Evolutionary conservation across 2,113 vertebrate genomes (phyloP), one percentile per base, ranked within the genome.

Genomic region (Puffinus mauretanicus): DNA sequence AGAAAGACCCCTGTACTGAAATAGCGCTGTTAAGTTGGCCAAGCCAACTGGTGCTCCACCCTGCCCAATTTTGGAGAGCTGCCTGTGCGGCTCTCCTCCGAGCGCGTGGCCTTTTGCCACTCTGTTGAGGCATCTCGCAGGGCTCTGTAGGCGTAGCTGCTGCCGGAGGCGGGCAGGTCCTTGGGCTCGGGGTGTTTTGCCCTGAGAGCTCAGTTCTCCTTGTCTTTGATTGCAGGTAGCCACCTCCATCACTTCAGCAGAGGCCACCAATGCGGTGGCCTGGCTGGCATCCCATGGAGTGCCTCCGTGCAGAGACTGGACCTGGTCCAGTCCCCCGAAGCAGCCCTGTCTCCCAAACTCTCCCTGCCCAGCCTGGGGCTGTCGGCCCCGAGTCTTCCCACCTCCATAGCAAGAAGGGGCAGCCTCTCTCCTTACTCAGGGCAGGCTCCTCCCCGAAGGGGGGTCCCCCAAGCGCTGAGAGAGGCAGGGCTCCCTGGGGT

Each of bases 91-190:
- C 16, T 64, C 6, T 82, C 24, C 49, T n/a, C 22, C 0, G 5
- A n/a, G 40, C 27, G 6, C 0, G 2, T 4, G 57, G 34, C 21
- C 13, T 40, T 81, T 24, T 24, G 49, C 13, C 0, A 0, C 34
- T 36, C n/a, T 10, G 10, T 61, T 0, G 6, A 54, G 25, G 57
- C 16, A 24, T 14, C 54, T 65, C 0, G 1, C 30, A 15, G 29
- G 34, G 46, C 10, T 32, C 29, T 22, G 52, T 34, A 61, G 57
- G 38, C 2, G 16, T 34, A 85, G 80, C 29, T 38, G 32, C 54
- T 51, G 76, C 26, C 2, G 7, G 44, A 42, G 25, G 3, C 0
- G 7, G 16, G 25, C 47, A 64, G 61, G 3, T 67, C 51, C 69
- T 34, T 18, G 51, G 26, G 3, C 6, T 9, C 1, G 2, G 27